These are phyloP conservation scores for Incurvaria masculella DNA, from an alignment of 2,888 invertebrate species.

Conservation along the genomic window DNA sequence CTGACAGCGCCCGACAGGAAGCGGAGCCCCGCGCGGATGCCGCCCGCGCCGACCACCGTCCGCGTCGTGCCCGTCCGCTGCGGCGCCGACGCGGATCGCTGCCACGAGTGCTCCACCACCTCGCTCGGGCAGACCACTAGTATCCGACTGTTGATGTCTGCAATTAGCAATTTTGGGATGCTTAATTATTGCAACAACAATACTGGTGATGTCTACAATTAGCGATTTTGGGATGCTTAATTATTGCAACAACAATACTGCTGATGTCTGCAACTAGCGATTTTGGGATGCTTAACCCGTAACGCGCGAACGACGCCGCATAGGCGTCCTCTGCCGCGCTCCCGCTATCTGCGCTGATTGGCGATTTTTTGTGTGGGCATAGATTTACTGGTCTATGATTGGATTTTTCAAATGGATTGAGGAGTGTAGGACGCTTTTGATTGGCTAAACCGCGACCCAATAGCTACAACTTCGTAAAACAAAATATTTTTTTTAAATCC, in stretches of 20 bases:
- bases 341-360: no score
- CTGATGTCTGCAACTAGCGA: no score
- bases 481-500: no score
- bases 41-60: slow-evolving; percentile 21
- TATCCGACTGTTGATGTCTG: slow-evolving; percentile 37
- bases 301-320: no score
- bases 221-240: not conserved
- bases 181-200: not conserved
- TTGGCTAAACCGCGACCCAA: no score
- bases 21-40: slow-evolving; percentile 13
- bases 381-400: no score
- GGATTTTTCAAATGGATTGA: no score
- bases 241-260: not conserved
- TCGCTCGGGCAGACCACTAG: slow-evolving; percentile 37
- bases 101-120: slow-evolving; percentile 30
- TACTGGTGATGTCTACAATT: not conserved
- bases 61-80: slow-evolving; percentile 16
- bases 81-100: not conserved
- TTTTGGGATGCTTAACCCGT: no score
- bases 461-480: no score
- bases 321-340: no score
- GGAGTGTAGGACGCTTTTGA: no score
- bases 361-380: no score
- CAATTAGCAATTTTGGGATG: slow-evolving; percentile 9
- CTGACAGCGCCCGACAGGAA: slow-evolving; percentile 40